A percentile compares a stretch with the other conserved stretches of the same genome.
Conservation (phyloP, 2,888 invertebrate genomes). For the Bellardia bayeri region DNA sequence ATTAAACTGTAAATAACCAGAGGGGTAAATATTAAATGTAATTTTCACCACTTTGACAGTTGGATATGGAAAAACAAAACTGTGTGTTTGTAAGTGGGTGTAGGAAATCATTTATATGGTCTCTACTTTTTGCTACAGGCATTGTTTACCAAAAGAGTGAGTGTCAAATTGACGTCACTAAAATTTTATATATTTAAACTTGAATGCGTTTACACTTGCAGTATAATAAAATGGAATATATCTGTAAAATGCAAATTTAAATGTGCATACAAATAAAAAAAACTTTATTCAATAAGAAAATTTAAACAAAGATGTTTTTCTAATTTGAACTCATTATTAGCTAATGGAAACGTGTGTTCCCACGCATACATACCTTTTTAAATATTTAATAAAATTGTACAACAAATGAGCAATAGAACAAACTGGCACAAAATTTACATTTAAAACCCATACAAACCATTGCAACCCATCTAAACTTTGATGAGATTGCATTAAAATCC, state of each 20-base stretch:
- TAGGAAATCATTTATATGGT: not conserved
- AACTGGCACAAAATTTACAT: not conserved
- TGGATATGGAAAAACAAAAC: conserved; percentile 12
- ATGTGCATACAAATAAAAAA: no score
- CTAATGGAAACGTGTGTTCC: no score
- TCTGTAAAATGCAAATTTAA: not conserved
- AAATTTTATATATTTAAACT: conserved; percentile 1
- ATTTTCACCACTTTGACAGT: conserved; percentile 43
- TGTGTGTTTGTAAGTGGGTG: not conserved
- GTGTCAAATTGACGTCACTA: conserved; percentile 34
- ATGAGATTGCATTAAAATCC: not conserved
- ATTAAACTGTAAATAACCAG: conserved; percentile 21
- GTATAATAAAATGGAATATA: not conserved
- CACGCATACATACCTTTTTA: no score
- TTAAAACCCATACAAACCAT: not conserved
- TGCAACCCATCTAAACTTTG: not conserved
- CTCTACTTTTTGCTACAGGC: not conserved
- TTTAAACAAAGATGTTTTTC: no score
- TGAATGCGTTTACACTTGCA: not conserved
- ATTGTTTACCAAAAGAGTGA: not conserved
- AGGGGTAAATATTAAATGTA: conserved; percentile 34
- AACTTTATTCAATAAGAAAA: no score
- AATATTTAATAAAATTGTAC: not conserved
- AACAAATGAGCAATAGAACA: not conserved
- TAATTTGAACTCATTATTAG: no score